Evolutionary conservation across 1,140 invertebrate genomes (phyloP), one percentile per base, ranked within the genome.

Genomic region (Melanaphis sacchari): DNA sequence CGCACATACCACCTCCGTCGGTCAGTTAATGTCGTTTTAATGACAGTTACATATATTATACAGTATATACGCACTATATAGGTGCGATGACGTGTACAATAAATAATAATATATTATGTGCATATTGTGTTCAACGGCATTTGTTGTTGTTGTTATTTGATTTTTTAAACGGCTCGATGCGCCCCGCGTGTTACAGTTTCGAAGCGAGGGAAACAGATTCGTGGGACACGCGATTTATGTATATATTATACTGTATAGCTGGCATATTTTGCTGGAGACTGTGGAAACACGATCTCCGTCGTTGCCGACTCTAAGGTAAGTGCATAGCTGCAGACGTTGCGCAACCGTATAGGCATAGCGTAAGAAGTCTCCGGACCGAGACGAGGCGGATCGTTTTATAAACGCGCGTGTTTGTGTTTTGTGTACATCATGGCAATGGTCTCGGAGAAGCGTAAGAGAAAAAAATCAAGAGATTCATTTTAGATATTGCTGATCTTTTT

Each of bases 91-190:
- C 43, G 84, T 43, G 41, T 46, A 87, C 26, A 40, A 85, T 85
- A 43, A 26, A 82, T 82, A 82, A 38, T 38, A 38, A 82, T 38
- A 81, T 81, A 38, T 81, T 38, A 82, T 38, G 36, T 82, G 38
- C 22, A 22, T 87, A 85, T 43, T 49, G 8, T 18, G 11, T 11
- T 26, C 88, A 36, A 54, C 24, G 49, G 87, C 52, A 26, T 52
- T 88, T 88, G 15, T 46, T 4, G 22, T 36, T 91, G 31, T 40
- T 66, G 22, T 90, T 59, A 54, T 82, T 82, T 76, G 66, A 82
- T 92, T 92, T 84, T 49, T 92, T 49, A 92, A 92, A 46, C 59
- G 43, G 43, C 66, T 54, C 49, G 49, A 54, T 89, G 88, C 49
- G 22, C 36, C 88, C 88, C 88, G 88, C 88, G 88, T 31, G 88